These are phyloP conservation scores for Linhomoeus sp. DNA, from an alignment of 2,888 invertebrate species.

Conservation along the genomic window DNA sequence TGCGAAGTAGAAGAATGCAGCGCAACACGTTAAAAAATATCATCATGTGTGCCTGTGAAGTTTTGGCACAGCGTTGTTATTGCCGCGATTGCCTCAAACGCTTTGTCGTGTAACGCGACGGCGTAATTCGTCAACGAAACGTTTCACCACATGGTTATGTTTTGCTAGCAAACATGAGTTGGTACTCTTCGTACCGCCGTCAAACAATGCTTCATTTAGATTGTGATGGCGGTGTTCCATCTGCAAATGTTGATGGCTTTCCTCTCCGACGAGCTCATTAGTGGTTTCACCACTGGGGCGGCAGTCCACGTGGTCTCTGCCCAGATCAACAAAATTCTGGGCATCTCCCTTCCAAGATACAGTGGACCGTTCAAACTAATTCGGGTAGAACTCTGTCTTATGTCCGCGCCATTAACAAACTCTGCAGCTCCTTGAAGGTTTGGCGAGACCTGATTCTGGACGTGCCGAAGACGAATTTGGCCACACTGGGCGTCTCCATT, in stretches of 20 bases:
- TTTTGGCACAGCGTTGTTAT: too few relatives aligned
- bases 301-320: constrained; percentile 35
- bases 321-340: constrained; percentile 33
- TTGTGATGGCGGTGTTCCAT: constrained; percentile 53
- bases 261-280: constrained; percentile 30
- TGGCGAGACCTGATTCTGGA: neutral
- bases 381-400: neutral
- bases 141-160: too few relatives aligned
- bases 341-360: constrained; percentile 21
- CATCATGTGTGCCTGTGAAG: too few relatives aligned
- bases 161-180: too few relatives aligned
- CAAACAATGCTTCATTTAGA: constrained; percentile 30
- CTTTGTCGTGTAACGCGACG: too few relatives aligned
- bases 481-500: constrained; percentile 41
- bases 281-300: constrained; percentile 36
- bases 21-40: too few relatives aligned
- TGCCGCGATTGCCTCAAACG: too few relatives aligned
- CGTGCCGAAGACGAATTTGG: neutral
- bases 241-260: constrained; percentile 29
- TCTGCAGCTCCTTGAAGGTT: too few relatives aligned
- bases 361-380: constrained; percentile 28
- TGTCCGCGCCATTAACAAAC: too few relatives aligned
- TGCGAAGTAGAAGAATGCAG: too few relatives aligned
- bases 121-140: too few relatives aligned
- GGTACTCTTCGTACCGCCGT: too few relatives aligned